These are phyloP conservation scores for Lasioglossum villosulum DNA, from an alignment of 2,888 invertebrate genomes.

Conservation along the genomic window DNA sequence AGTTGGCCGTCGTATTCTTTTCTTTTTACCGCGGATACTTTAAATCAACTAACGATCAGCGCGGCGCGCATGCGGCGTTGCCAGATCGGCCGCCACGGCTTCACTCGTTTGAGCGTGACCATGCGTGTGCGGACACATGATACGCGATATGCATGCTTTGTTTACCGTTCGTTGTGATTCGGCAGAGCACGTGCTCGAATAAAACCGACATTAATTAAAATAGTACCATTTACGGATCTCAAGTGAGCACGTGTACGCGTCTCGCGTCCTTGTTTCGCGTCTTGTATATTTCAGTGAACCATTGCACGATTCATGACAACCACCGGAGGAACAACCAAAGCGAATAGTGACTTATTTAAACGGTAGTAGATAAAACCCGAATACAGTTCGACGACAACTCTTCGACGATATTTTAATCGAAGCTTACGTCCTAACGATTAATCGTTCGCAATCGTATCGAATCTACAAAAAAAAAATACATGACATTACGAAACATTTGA, in stretches of 20 bases:
- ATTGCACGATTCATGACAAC: background rate
- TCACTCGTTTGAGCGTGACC: slow-evolving; percentile 38
- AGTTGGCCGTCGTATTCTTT: slow-evolving; percentile 78
- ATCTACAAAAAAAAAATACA: background rate
- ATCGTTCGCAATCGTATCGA: background rate
- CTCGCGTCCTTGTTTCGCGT: background rate
- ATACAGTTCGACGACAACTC: background rate
- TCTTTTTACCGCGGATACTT: slow-evolving; percentile 84
- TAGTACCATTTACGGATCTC: background rate
- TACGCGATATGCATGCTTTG: slow-evolving; percentile 56
- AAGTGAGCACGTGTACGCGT: background rate
- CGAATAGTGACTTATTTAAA: slow-evolving; percentile 39
- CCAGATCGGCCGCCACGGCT: slow-evolving; percentile 60
- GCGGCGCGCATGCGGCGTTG: slow-evolving; percentile 78
- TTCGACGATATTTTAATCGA: background rate
- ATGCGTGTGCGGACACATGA: slow-evolving; percentile 54
- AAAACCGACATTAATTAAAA: slow-evolving; percentile 46
- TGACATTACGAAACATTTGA: slow-evolving; percentile 15
- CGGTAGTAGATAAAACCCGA: slow-evolving; percentile 45
- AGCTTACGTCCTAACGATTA: background rate
- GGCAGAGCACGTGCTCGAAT: slow-evolving; percentile 56
- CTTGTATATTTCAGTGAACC: background rate
- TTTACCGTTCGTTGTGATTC: slow-evolving; percentile 60
- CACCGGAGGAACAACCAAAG: slow-evolving; percentile 13
- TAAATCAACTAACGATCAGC: slow-evolving; percentile 82